phyloP scores from a whole-genome alignment of 2,888 invertebrate species.

The Machimus rusticus region DNA sequence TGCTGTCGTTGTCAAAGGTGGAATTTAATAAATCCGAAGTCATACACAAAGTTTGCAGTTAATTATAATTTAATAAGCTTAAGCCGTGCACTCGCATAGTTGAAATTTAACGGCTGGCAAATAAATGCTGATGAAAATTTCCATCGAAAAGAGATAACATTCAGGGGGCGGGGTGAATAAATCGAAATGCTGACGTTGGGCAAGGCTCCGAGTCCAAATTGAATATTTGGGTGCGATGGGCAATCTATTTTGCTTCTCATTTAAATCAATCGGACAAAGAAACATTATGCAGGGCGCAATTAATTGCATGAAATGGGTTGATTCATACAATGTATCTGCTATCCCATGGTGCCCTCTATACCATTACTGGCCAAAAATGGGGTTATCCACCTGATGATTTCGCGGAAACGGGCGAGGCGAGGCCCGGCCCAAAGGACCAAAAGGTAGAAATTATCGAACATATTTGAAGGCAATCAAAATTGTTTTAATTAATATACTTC shows the following conservation, averaged over 20 bases:
- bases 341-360: background rate
- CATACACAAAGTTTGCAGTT: background rate
- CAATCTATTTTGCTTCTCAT: conserved; percentile 21
- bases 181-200: background rate
- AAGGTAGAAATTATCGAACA: conserved; percentile 34
- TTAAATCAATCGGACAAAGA: conserved; percentile 34
- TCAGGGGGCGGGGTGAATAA: background rate
- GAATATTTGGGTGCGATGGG: background rate
- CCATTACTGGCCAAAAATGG: background rate
- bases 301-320: conserved; percentile 26
- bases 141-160: background rate
- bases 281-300: conserved; percentile 21
- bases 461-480: conserved; percentile 34
- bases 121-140: conserved; percentile 4
- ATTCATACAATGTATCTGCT: background rate
- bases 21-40: background rate
- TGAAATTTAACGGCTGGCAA: background rate
- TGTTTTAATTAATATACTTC: conserved; percentile 38
- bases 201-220: background rate
- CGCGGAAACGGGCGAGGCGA: background rate
- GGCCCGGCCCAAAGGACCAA: background rate
- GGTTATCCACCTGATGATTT: conserved; percentile 18
- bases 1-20: background rate
- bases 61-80: conserved; percentile 19
- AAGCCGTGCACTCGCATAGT: background rate